Conservation (phyloP, 2,888 invertebrate genomes). For the Drosophila melanosoma region DNA sequence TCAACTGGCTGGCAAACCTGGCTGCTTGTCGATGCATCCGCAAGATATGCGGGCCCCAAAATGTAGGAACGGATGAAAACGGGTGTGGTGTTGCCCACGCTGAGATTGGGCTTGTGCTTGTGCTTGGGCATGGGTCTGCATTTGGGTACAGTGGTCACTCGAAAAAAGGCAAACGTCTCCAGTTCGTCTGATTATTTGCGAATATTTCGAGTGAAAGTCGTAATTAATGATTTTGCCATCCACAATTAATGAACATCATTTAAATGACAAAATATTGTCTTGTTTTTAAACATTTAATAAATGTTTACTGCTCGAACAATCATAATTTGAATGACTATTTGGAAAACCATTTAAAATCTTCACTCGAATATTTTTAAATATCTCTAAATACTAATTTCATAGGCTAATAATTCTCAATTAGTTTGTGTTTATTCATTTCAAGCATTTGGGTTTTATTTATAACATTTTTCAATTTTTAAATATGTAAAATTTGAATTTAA, state of each 20-base stretch:
- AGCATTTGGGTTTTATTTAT: too few species aligned
- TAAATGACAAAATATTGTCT: not conserved
- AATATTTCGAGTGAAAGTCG: not conserved
- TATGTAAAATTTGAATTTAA: not conserved
- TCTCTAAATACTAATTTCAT: not conserved
- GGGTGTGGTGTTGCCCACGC: conserved; percentile 70
- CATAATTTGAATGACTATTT: not conserved
- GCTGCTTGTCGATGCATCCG: conserved; percentile 44
- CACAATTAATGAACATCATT: not conserved
- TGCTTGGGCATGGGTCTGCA: not conserved
- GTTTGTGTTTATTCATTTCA: too few species aligned
- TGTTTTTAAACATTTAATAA: not conserved
- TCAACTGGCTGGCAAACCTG: not conserved
- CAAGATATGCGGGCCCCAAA: conserved; percentile 44
- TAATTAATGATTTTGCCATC: not conserved
- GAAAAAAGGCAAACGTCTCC: not conserved
- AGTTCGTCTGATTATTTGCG: not conserved
- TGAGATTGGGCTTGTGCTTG: conserved; percentile 15
- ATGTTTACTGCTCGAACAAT: not conserved
- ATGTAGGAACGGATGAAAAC: conserved; percentile 44
- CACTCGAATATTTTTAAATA: not conserved
- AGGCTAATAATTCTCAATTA: not conserved
- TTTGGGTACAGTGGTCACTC: conserved; percentile 2
- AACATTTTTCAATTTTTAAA: not conserved
- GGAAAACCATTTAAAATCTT: too few species aligned